These are phyloP conservation scores for Asobara japonica DNA, from an alignment of 1,140 invertebrate genomes.

Conservation along the genomic window DNA sequence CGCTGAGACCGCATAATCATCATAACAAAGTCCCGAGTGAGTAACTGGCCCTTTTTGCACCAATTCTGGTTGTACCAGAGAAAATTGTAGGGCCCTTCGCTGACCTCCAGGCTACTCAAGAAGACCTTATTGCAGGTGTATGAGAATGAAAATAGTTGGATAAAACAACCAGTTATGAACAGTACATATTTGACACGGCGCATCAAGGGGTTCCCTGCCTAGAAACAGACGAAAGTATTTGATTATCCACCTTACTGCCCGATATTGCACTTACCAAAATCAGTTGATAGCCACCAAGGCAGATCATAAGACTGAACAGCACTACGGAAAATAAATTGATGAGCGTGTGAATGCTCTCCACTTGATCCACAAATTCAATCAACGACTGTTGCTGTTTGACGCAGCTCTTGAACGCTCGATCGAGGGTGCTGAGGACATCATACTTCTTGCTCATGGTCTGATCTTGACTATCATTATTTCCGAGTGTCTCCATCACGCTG, in stretches of 20 bases:
- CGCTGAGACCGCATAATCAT: neutral
- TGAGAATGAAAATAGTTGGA: neutral
- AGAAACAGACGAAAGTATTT: neutral
- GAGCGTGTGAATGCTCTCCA: neutral
- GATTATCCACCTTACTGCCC: neutral
- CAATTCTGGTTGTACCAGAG: neutral
- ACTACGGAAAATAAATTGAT: neutral
- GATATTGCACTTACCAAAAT: neutral
- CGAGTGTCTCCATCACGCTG: neutral
- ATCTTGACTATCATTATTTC: neutral
- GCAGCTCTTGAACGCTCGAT: neutral
- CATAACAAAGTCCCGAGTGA: neutral
- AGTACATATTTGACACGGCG: neutral
- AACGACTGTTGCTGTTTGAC: neutral
- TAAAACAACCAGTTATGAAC: neutral
- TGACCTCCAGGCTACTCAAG: neutral
- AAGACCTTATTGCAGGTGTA: neutral
- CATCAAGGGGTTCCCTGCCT: neutral
- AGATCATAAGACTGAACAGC: neutral
- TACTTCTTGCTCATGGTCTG: neutral
- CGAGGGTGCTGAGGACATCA: neutral
- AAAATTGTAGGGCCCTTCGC: neutral
- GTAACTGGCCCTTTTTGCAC: neutral
- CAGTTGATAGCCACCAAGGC: neutral
- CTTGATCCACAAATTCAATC: neutral